Percentiles rank a stretch among this genome's conserved stretches.
Conservation (phyloP, 2,797 vertebrate genomes). For the Apodemus agrarius region DNA sequence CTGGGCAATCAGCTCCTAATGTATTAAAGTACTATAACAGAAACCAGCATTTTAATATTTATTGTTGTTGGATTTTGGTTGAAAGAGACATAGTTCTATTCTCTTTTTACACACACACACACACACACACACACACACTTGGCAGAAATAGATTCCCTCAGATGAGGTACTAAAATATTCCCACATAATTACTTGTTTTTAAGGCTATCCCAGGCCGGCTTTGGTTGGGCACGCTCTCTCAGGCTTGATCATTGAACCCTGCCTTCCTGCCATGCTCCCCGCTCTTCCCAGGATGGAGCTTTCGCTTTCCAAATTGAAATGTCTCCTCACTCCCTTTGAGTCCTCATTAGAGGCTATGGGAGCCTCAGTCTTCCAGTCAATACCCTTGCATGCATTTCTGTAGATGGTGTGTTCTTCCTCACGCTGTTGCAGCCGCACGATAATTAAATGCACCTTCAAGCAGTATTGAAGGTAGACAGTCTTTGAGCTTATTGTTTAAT, state of each 20-base stretch:
- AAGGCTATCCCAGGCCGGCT: neutral
- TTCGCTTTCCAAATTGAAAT: conserved; percentile 54
- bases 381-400: conserved; percentile 69
- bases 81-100: neutral
- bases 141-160: conserved; percentile 1
- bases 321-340: conserved; percentile 51
- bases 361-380: conserved; percentile 57
- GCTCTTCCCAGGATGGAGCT: neutral
- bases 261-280: neutral
- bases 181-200: neutral
- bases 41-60: conserved; percentile 40
- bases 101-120: neutral
- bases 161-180: conserved; percentile 20
- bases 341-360: conserved; percentile 10
- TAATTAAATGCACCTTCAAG: conserved; percentile 84
- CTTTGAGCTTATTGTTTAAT: conserved; percentile 86
- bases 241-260: neutral
- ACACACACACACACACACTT: neutral
- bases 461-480: conserved; percentile 79
- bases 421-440: conserved; percentile 60
- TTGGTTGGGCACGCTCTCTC: neutral
- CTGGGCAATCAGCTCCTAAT: conserved; percentile 8
- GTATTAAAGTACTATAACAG: neutral
- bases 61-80: conserved; percentile 22
- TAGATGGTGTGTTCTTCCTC: conserved; percentile 56